Evolutionary conservation across 2,888 invertebrate species (phyloP).

Genomic region (Thecocarcelia acutangulata): DNA sequence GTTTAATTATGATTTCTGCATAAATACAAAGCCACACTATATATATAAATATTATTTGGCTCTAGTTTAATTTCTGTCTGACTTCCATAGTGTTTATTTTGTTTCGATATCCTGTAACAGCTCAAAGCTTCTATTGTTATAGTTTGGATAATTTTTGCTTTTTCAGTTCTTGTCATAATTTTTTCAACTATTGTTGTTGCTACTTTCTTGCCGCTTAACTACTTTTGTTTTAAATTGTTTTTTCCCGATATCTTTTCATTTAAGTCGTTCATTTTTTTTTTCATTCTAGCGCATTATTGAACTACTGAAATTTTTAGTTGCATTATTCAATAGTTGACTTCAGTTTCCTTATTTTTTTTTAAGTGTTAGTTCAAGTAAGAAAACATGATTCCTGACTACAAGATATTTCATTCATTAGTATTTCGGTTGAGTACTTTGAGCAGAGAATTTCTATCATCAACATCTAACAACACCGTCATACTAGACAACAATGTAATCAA

Average conservation of each 20-base stretch:
- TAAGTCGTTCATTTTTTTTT: background rate
- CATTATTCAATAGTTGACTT: slow-evolving; percentile 44
- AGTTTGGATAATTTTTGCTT: slow-evolving; percentile 19
- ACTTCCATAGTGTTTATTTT: too few species aligned
- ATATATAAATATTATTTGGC: too few species aligned
- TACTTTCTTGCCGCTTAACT: slow-evolving; percentile 60
- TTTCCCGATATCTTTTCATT: slow-evolving; percentile 4
- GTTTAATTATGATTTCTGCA: too few species aligned
- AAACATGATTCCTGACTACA: slow-evolving; percentile 28
- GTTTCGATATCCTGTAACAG: too few species aligned
- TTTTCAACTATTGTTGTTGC: slow-evolving; percentile 28
- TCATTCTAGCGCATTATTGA: slow-evolving; percentile 55
- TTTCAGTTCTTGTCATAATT: slow-evolving; percentile 39
- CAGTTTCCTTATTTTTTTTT: slow-evolving; percentile 53
- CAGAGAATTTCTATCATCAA: slow-evolving; percentile 50
- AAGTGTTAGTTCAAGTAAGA: slow-evolving; percentile 38
- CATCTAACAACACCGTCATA: slow-evolving; percentile 23
- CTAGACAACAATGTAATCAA: slow-evolving; percentile 57
- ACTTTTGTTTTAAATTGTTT: slow-evolving; percentile 50
- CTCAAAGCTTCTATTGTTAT: slow-evolving; percentile 25
- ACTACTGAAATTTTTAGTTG: slow-evolving; percentile 42
- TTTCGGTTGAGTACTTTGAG: slow-evolving; percentile 48
- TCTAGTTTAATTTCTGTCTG: too few species aligned
- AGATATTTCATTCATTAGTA: slow-evolving; percentile 48
- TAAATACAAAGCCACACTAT: too few species aligned